Percentiles rank a stretch among this genome's conserved stretches.
Evolutionary conservation across 2,888 invertebrate genomes (phyloP).

Genomic region (Cynaeus angustus): DNA sequence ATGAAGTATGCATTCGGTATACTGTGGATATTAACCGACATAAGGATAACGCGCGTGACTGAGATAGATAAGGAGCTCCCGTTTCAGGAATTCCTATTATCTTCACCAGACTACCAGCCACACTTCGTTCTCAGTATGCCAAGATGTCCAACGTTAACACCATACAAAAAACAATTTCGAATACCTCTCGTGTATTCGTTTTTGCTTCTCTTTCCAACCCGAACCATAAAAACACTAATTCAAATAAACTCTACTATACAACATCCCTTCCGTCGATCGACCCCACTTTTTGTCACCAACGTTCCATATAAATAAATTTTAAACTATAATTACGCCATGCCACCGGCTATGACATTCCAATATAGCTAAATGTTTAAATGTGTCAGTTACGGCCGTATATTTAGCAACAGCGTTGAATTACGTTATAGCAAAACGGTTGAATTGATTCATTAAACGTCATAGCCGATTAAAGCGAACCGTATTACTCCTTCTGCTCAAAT

Average conservation of each 20-base stretch:
- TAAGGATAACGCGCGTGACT: constrained; percentile 53
- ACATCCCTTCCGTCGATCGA: constrained; percentile 24
- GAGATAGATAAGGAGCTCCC: constrained; percentile 52
- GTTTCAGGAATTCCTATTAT: constrained; percentile 53
- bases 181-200: constrained; percentile 40
- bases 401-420: constrained; percentile 41
- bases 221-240: constrained; percentile 30
- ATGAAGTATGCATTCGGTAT: constrained; percentile 60
- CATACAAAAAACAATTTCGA: constrained; percentile 50
- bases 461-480: constrained; percentile 46
- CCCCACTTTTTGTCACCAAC: constrained; percentile 23
- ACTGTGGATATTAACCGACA: constrained; percentile 53
- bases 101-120: constrained; percentile 48
- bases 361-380: constrained; percentile 39
- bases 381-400: constrained; percentile 33
- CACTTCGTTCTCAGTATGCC: constrained; percentile 48
- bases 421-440: constrained; percentile 44
- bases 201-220: constrained; percentile 29
- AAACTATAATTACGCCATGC: constrained; percentile 32
- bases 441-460: constrained; percentile 52
- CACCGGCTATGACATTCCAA: constrained; percentile 25
- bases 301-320: constrained; percentile 34
- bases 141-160: constrained; percentile 51
- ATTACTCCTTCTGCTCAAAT: constrained; percentile 46
- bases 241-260: constrained; percentile 35